Base-by-base conservation (phyloP, 1,140 invertebrate genomes). In the Kradibia gibbosae region DNA sequence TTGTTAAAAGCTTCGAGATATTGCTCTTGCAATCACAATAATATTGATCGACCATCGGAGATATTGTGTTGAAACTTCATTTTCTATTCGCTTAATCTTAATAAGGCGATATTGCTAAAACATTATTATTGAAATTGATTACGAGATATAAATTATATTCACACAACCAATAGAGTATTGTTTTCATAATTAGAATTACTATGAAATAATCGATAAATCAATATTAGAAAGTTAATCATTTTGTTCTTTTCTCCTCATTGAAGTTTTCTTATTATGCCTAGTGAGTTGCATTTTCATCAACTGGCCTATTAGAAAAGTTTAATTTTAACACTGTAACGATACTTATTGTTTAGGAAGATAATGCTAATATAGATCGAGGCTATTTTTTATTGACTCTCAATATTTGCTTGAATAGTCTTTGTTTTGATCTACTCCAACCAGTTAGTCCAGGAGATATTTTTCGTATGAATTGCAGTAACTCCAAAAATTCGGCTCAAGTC, bases 221-320 rank as follows among this genome's bases (percentile, higher is more conserved):
- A 67, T 67, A 67, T 22, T 39, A 36, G 62, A 67, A 39, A 67
- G 62, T 17, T 60, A 75, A 75, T 75, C n/a, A 57, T 39, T 75
- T 75, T 42, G 34, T 39, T 57, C 73, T n/a, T 42, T 60, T 36
- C 53, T 1, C 20, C 34, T 39, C 62, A 8, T n/a, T 36, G 34
- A 39, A 39, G 34, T 67, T 39, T 67, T 67, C 4, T 67, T 15
- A 67, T 67, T 67, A 67, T 34, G n/a, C 34, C 36, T 39, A 36
- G 62, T 67, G 62, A 67, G 62, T 67, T 67, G 62, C 62, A 67
- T 39, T 67, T 67, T 67, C 62, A 39, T 39, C 62, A 67, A 67
- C 39, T 36, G 62, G 62, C n/a, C 34, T 39, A 67, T 39, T 39
- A 67, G 34, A 67, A 39, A 67, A 67, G 34, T 39, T 67, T 67